Percentiles rank a stretch among this genome's conserved stretches.
These are phyloP conservation scores for Incurvaria masculella DNA, from an alignment of 2,888 invertebrate genomes.

Conservation along the genomic window DNA sequence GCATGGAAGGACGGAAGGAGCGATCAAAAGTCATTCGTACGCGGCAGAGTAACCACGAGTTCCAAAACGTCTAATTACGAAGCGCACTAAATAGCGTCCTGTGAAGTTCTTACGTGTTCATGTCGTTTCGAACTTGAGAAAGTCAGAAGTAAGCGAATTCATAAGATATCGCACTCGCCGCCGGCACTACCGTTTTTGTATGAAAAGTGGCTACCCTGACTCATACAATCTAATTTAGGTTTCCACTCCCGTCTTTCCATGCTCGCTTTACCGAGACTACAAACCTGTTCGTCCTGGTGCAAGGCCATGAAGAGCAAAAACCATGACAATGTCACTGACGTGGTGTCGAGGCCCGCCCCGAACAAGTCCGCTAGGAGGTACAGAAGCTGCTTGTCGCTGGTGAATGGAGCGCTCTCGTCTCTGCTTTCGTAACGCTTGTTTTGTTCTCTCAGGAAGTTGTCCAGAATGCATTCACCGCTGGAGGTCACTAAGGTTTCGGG, in stretches of 20 bases:
- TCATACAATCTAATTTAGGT: too few relatives aligned
- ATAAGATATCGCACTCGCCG: slow-evolving; percentile 5
- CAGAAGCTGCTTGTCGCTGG: slow-evolving; percentile 65
- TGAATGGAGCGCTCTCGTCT: slow-evolving; percentile 46
- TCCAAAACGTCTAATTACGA: not conserved
- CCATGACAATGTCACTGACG: slow-evolving; percentile 77
- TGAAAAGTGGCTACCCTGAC: too few relatives aligned
- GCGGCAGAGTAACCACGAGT: too few relatives aligned
- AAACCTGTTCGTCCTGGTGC: slow-evolving; percentile 58
- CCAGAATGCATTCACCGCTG: slow-evolving; percentile 57
- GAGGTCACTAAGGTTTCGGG: slow-evolving; percentile 35
- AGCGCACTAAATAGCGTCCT: too few relatives aligned
- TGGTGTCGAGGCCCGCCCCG: slow-evolving; percentile 85
- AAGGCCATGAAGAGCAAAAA: slow-evolving; percentile 73
- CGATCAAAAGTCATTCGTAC: too few relatives aligned
- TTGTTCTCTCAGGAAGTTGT: slow-evolving; percentile 63
- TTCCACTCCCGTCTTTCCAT: too few relatives aligned
- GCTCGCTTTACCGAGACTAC: not conserved
- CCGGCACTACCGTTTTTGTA: too few relatives aligned
- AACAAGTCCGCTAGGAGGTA: slow-evolving; percentile 79
- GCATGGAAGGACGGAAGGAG: too few relatives aligned
- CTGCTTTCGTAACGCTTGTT: slow-evolving; percentile 39
- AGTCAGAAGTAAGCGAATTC: too few relatives aligned
- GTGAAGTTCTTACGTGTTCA: too few relatives aligned
- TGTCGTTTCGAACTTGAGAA: too few relatives aligned